phyloP scores from a whole-genome alignment of 2,888 invertebrate species.

The Ichneumon xanthorius region DNA sequence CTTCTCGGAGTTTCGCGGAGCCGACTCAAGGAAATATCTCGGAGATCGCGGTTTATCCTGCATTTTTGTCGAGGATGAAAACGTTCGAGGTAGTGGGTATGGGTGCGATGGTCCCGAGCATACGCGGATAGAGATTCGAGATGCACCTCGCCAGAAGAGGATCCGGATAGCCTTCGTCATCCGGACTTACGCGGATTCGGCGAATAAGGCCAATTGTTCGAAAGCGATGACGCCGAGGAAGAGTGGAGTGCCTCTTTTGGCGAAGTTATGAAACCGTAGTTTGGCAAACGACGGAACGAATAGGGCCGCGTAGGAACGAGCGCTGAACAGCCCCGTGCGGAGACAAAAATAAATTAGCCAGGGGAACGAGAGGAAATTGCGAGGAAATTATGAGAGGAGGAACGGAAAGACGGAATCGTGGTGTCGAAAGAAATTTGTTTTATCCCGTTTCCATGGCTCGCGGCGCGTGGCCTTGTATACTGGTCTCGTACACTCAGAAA shows the following conservation, averaged over 20 bases:
- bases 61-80: constrained; percentile 18
- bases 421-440: neutral
- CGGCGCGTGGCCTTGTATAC: neutral
- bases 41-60: neutral
- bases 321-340: neutral
- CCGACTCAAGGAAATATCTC: neutral
- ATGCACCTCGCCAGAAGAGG: neutral
- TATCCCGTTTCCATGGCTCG: neutral
- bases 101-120: neutral
- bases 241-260: too few species aligned
- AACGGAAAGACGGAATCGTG: neutral
- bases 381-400: neutral
- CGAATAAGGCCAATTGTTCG: neutral
- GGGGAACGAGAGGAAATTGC: constrained; percentile 2
- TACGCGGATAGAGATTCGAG: neutral
- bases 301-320: too few species aligned
- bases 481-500: too few species aligned
- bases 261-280: neutral
- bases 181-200: neutral
- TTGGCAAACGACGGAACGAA: neutral
- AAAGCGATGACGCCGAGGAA: neutral
- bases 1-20: neutral
- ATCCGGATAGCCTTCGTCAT: neutral
- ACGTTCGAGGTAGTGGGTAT: neutral
- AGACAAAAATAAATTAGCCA: neutral